Conservation (phyloP, 2,797 vertebrate genomes). For the Phataginus tetradactyla region DNA sequence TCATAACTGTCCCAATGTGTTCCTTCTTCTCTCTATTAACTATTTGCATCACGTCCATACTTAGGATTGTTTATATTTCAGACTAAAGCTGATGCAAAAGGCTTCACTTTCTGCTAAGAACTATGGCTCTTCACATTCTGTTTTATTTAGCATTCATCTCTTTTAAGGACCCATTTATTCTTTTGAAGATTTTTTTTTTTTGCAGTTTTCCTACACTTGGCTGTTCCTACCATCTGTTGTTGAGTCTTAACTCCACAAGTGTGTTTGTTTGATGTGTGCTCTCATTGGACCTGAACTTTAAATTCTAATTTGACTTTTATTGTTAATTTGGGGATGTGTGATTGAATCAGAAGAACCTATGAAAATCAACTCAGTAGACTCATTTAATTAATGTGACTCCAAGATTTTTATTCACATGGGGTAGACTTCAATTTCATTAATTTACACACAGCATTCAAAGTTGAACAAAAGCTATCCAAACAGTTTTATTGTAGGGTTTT, state of each 20-base stretch:
- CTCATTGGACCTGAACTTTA: constrained; percentile 14
- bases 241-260: background rate
- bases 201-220: background rate
- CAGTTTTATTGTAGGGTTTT: background rate
- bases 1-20: background rate
- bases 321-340: constrained; percentile 26
- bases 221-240: constrained; percentile 33
- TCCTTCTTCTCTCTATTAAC: background rate
- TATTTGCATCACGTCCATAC: background rate
- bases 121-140: background rate
- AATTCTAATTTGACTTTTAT: constrained; percentile 48
- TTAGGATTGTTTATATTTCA: background rate
- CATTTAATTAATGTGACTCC: constrained; percentile 34
- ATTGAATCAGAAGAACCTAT: constrained; percentile 41
- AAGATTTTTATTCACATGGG: constrained; percentile 25
- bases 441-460: constrained; percentile 37
- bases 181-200: background rate
- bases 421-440: constrained; percentile 21
- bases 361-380: constrained; percentile 52
- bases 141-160: background rate
- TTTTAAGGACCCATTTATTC: constrained; percentile 26
- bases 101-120: background rate
- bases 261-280: constrained; percentile 8
- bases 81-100: background rate
- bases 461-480: background rate